Conservation (phyloP, 2,797 vertebrate species). For the Eurystomus glaucurus region DNA sequence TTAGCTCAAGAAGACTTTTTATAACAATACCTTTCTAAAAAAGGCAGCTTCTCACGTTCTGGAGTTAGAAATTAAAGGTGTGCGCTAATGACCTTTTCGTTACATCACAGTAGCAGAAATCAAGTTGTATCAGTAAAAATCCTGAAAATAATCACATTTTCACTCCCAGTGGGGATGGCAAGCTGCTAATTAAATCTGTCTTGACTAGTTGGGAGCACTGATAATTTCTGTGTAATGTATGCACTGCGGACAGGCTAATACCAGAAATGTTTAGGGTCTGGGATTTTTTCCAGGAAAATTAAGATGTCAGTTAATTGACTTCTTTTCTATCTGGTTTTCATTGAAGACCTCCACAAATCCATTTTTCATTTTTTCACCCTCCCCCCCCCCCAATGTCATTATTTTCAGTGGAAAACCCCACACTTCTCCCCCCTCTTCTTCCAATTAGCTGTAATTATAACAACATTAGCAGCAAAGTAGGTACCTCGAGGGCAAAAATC, state of each 20-base stretch:
- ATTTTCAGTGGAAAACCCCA: slow-evolving; percentile 27
- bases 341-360: slow-evolving; percentile 23
- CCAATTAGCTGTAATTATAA: slow-evolving; percentile 66
- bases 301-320: slow-evolving; percentile 17
- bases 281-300: slow-evolving; percentile 34
- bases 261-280: neutral
- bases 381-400: neutral
- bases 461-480: slow-evolving; percentile 45
- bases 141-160: slow-evolving; percentile 2
- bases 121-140: neutral
- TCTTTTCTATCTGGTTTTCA: neutral
- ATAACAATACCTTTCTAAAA: neutral
- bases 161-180: neutral
- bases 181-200: slow-evolving; percentile 45
- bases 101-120: neutral
- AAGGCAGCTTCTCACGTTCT: neutral
- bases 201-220: neutral
- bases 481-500: slow-evolving; percentile 59
- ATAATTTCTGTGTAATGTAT: neutral
- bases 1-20: neutral
- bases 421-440: slow-evolving; percentile 24
- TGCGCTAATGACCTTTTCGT: neutral
- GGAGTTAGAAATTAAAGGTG: neutral
- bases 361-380: rapidly evolving
- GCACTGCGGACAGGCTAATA: neutral